phyloP scores from a whole-genome alignment of 2,113 vertebrate genomes.

The Excalfactoria chinensis region DNA sequence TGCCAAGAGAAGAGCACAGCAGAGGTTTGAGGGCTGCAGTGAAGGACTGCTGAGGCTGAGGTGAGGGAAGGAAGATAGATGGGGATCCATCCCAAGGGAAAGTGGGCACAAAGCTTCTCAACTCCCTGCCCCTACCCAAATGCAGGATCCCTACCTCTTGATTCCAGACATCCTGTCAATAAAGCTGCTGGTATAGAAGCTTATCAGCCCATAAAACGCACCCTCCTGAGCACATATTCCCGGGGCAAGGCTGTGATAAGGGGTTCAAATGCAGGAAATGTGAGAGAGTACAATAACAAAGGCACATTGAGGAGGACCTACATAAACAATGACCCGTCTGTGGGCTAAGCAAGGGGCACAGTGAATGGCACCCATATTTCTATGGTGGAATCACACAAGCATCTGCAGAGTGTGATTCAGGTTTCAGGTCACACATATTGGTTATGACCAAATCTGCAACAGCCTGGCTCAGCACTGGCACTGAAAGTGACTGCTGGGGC shows the following conservation, averaged over 20 bases:
- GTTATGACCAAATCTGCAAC: not conserved
- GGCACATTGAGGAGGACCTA: not conserved
- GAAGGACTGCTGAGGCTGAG: not conserved
- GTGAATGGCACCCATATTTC: rapidly evolving
- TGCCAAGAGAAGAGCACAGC: not conserved
- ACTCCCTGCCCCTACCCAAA: rapidly evolving
- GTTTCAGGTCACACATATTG: not conserved
- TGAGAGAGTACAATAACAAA: not conserved
- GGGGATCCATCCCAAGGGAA: not conserved
- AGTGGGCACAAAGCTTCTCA: not conserved
- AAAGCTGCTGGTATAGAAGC: constrained; percentile 20
- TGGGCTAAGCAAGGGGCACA: rapidly evolving
- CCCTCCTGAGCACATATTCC: not conserved
- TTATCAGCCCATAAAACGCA: constrained; percentile 31
- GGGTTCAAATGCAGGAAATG: constrained; percentile 35
- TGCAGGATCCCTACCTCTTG: not conserved
- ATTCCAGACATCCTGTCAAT: not conserved
- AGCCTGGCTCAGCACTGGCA: not conserved
- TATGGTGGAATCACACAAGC: rapidly evolving
- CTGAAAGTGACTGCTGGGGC: rapidly evolving
- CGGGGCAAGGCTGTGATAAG: not conserved
- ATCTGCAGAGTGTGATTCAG: not conserved
- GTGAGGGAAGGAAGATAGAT: rapidly evolving
- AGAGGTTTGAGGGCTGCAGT: not conserved
- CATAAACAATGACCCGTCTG: not conserved